Conservation (phyloP, 2,888 invertebrate species). For the Nycteola revayana region DNA sequence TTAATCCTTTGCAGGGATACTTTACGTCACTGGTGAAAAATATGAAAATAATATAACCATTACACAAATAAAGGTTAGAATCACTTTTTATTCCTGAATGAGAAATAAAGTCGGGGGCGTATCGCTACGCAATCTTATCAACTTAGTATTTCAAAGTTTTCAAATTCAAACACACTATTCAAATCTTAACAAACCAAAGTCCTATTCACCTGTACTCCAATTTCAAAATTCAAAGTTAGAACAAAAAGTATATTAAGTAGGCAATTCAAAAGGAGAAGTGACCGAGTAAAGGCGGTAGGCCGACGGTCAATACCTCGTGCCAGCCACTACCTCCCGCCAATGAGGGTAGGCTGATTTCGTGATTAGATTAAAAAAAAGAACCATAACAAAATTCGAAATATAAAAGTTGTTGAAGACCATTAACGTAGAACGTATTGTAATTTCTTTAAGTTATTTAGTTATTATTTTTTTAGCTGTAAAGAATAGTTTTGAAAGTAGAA, state of each 20-base stretch:
- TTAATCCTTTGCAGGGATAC: too few relatives aligned
- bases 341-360: constrained; percentile 56
- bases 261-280: constrained; percentile 43
- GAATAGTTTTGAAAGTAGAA: too few relatives aligned
- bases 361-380: constrained; percentile 58
- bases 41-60: too few relatives aligned
- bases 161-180: too few relatives aligned
- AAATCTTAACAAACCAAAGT: constrained; percentile 2
- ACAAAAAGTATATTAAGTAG: not conserved
- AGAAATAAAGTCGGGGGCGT: too few relatives aligned
- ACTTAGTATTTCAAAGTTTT: too few relatives aligned
- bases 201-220: constrained; percentile 11
- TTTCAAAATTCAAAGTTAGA: constrained; percentile 8
- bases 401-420: constrained; percentile 29
- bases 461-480: too few relatives aligned
- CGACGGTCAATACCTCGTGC: constrained; percentile 71
- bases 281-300: constrained; percentile 40
- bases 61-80: too few relatives aligned
- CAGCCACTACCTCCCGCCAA: constrained; percentile 59
- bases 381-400: constrained; percentile 43
- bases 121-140: too few relatives aligned
- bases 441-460: not conserved
- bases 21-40: too few relatives aligned
- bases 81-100: too few relatives aligned
- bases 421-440: constrained; percentile 6